Evolutionary conservation across 2,888 invertebrate species (phyloP), one percentile per base, ranked within the genome.

Genomic region (Fissipunctia ypsillon): DNA sequence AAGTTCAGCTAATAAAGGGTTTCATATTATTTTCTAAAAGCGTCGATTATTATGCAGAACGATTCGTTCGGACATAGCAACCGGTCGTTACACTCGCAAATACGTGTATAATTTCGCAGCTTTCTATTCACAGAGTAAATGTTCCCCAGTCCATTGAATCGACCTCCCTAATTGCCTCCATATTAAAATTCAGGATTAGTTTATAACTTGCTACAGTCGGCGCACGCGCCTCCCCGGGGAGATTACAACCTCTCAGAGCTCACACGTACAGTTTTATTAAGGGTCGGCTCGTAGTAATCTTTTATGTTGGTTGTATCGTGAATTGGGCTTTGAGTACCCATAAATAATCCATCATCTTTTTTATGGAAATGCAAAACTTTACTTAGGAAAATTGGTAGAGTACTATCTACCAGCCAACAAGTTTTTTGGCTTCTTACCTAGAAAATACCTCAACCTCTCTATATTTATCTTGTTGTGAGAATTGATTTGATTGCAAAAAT

Each of bases 131-230:
- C 31, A 54, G 50, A n/a, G 73, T 52, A 31, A 69, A 69, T 57
- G 65, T 67, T 56, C 59, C 63, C 61, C 28, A 31, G 35, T 59
- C 25, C 52, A 43, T 69, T 54, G 54, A 45, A 56, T 28, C 48
- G 28, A 67, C 68, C 69, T 60, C 70, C 70, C 54, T 70, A 63
- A 78, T 74, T 35, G 80, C 38, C 25, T 48, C 14, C 54, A 25
- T 72, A 79, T 83, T 76, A 73, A 80, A 71, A 77, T 73, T 77
- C 76, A 54, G 57, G 65, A 65, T 66, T 61, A 68, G 73, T 71
- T 71, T 60, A 43, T 50, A 50, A 52, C 57, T 74, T 38, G 69
- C 74, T 48, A 35, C n/a, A 75, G 75, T 50, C 28, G 50, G 10
- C 38, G 38, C 79, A 78, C 70, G 81, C 56, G 22, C 38, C 31